Conservation (phyloP, 2,888 invertebrate species). For the Achlya flavicornis region DNA sequence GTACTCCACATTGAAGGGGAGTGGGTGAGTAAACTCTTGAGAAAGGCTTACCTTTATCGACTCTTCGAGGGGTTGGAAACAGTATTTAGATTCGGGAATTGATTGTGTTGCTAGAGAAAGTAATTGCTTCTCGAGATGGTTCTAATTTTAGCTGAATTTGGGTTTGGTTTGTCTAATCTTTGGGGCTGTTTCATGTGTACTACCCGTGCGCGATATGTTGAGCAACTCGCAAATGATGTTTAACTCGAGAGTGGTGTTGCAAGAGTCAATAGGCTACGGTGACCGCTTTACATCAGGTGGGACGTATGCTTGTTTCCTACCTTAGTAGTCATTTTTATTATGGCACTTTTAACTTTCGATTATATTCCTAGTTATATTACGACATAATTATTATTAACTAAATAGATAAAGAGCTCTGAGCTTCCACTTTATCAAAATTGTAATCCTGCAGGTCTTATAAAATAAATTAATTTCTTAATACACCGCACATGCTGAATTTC, state of each 20-base stretch:
- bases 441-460: constrained; percentile 17
- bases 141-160: background rate
- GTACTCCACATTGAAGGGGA: constrained; percentile 2
- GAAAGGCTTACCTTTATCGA: constrained; percentile 9
- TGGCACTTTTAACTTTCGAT: too few relatives aligned
- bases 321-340: too few relatives aligned
- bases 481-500: constrained; percentile 35
- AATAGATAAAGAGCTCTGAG: background rate
- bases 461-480: constrained; percentile 45
- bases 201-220: too few relatives aligned
- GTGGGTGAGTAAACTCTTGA: constrained; percentile 9
- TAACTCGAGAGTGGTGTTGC: too few relatives aligned
- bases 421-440: background rate
- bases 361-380: too few relatives aligned
- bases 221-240: too few relatives aligned
- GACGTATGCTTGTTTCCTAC: too few relatives aligned
- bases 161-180: background rate
- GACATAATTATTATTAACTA: too few relatives aligned
- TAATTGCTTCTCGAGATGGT: background rate
- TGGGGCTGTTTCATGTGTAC: too few relatives aligned
- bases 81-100: constrained; percentile 4
- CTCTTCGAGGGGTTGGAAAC: background rate
- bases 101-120: background rate
- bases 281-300: too few relatives aligned
- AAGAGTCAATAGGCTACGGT: too few relatives aligned